Base-by-base conservation (phyloP, 2,888 invertebrate genomes). In the Mystacides longicornis region DNA sequence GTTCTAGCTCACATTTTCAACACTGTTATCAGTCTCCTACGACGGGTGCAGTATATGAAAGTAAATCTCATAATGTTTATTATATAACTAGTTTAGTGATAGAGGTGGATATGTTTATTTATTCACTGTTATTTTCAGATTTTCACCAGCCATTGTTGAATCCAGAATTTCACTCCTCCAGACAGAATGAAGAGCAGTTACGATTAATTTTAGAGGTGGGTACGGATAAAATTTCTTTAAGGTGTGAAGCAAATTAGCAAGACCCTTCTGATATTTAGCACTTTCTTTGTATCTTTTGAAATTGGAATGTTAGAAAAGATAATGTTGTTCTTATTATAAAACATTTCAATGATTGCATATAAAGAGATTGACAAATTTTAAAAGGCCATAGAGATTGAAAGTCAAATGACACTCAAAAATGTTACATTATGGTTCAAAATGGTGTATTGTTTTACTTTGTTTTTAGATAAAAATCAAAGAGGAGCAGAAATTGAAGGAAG, bases 391-490 rank as follows among this genome's bases (percentile, higher is more conserved):
- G n/a, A n/a, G n/a, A n/a, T n/a, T n/a, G n/a, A n/a, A n/a, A n/a
- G n/a, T n/a, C n/a, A n/a, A n/a, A n/a, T n/a, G n/a, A n/a, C n/a
- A n/a, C n/a, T n/a, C n/a, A n/a, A n/a, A n/a, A n/a, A n/a, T n/a
- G n/a, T n/a, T n/a, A n/a, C n/a, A n/a, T n/a, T n/a, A n/a, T n/a
- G n/a, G n/a, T n/a, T n/a, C n/a, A n/a, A n/a, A n/a, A n/a, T n/a
- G n/a, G n/a, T n/a, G n/a, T n/a, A n/a, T n/a, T n/a, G n/a, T n/a
- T n/a, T n/a, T n/a, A n/a, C n/a, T 31, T 7, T 43, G 18, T n/a
- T 57, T 52, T 63, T 56, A 81, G 80, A 68, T 81, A 72, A 62
- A 78, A 59, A 65, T 74, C 19, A 63, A 74, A 60, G 75, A 78
- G 65, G 74, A 74, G 58, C 70, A 74, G 58, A 70, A 73, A 56